Evolutionary conservation across 2,888 invertebrate species (phyloP), one percentile per base, ranked within the genome.

Genomic region (Elegia similella): DNA sequence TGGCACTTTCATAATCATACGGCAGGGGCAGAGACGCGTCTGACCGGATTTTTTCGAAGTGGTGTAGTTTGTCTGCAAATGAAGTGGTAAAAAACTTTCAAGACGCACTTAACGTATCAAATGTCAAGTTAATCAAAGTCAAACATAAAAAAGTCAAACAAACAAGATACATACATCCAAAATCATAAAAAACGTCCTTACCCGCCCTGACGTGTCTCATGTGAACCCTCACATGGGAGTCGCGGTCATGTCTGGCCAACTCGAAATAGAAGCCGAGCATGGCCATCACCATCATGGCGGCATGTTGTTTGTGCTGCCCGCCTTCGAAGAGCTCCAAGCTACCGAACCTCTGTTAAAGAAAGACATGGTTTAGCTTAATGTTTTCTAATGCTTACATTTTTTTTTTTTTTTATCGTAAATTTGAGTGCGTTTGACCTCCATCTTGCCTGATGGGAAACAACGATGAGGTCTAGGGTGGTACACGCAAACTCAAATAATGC

Each of bases 201-300:
- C 88, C 89, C 52, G 89, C 76, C 44, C 89, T 61, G 0, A 88
- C 70, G 58, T 90, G 89, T 0, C 88, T 64, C 59, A 66, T 65
- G 44, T 91, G 89, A 0, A 90, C 88, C 0, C 84, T 61, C 0
- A 91, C 76, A 38, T 85, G 63, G 0, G 70, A 63, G 59, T 89
- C 89, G 0, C 90, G 60, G 62, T 91, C 90, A 48, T 89, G 88
- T 0, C 90, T 69, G 0, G 88, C 65, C 6, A 86, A 73, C 58
- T 91, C 90, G 73, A 90, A 89, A 74, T 91, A 90, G 75, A 89
- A 91, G 0, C 90, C 90, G 0, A 91, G 73, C 86, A 89, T 88
- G 0, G 88, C 81, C 90, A 91, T 89, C 1, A 84, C 84, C 80
- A 90, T 78, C 90, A 90, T 89, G 12, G 90, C 89, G 0, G 88